Evolutionary conservation across 2,113 vertebrate species (phyloP).

Genomic region (Vireo altiloquus): DNA sequence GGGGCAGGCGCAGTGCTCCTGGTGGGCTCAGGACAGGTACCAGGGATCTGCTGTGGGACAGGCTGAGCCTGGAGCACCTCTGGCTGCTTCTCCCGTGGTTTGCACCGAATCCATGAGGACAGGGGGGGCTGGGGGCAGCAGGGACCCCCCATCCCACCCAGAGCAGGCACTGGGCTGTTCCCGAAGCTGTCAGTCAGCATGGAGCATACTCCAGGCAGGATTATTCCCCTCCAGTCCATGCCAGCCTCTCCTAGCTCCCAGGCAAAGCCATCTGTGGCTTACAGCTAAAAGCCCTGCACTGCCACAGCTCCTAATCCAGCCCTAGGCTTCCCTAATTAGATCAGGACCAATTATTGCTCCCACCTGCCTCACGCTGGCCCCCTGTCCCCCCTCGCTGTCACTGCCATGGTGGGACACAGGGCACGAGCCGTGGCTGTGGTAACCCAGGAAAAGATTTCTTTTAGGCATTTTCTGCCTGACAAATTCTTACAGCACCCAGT

Average conservation of each 20-base stretch:
- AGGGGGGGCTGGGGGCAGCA: background rate
- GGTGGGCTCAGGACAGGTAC: accelerated
- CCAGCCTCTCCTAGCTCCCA: background rate
- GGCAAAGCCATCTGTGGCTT: constrained; percentile 15
- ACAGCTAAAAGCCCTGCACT: background rate
- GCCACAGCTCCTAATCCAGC: constrained; percentile 15
- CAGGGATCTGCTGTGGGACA: background rate
- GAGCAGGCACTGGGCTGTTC: background rate
- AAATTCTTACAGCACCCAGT: no score
- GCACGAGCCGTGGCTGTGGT: background rate
- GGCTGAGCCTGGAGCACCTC: background rate
- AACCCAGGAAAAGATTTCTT: no score
- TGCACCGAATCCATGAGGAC: accelerated
- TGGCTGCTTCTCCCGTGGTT: accelerated
- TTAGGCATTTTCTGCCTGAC: no score
- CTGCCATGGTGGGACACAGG: background rate
- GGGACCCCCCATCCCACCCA: accelerated
- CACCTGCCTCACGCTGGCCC: constrained; percentile 23
- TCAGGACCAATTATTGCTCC: constrained; percentile 46
- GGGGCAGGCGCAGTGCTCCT: background rate
- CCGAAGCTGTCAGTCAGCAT: background rate
- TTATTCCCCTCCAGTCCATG: accelerated
- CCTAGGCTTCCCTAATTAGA: constrained; percentile 48
- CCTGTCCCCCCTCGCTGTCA: background rate
- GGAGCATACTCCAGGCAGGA: background rate